These are phyloP conservation scores for Myiopsitta monachus DNA, from an alignment of 2,113 vertebrate genomes.

Conservation along the genomic window DNA sequence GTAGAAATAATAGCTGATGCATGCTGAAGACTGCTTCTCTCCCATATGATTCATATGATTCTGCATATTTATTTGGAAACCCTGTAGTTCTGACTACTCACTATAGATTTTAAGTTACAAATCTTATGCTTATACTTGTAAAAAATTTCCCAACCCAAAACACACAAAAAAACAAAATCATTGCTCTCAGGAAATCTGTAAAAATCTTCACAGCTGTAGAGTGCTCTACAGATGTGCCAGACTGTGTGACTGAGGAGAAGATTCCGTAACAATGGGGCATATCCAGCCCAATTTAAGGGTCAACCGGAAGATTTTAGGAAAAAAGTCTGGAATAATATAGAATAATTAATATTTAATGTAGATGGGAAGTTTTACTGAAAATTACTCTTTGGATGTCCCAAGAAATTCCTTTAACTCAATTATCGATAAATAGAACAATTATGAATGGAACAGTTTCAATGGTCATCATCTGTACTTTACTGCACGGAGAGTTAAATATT, in stretches of 20 bases:
- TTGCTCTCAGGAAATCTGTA: neutral
- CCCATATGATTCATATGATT: neutral
- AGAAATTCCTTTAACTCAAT: neutral
- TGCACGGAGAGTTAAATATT: neutral
- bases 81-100: neutral
- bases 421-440: neutral
- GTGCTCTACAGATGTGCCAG: neutral
- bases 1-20: neutral
- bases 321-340: neutral
- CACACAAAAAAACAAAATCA: neutral
- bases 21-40: neutral
- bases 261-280: neutral
- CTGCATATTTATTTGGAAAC: neutral
- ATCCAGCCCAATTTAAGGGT: neutral
- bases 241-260: neutral
- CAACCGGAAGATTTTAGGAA: neutral
- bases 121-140: neutral
- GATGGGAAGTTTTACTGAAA: neutral
- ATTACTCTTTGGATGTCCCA: neutral
- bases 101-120: neutral
- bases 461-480: neutral
- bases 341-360: neutral
- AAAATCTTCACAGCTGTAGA: neutral
- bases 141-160: neutral
- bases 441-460: neutral